Percentiles rank a stretch among this genome's conserved stretches.
phyloP scores from a whole-genome alignment of 2,888 invertebrate species.

The Microplitis manilae region DNA sequence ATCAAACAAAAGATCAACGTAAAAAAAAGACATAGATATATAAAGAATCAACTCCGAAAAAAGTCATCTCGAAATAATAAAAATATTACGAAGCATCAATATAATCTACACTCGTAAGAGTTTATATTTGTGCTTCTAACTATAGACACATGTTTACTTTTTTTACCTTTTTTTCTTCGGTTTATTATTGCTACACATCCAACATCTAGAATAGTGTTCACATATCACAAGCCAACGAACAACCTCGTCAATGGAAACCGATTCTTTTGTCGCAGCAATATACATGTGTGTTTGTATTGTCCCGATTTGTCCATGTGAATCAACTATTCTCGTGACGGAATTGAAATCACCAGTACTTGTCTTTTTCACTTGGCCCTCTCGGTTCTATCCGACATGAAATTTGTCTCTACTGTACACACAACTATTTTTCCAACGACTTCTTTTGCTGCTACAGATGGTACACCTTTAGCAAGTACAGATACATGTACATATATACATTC shows the following conservation, averaged over 20 bases:
- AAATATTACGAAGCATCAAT: not conserved
- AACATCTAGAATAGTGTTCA: not conserved
- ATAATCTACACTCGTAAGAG: not conserved
- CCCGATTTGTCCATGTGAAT: not conserved
- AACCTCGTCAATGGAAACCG: conserved; percentile 1
- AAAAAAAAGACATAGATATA: not conserved
- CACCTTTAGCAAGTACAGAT: not conserved
- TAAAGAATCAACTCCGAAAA: not conserved
- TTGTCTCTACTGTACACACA: conserved; percentile 1
- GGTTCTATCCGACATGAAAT: not conserved
- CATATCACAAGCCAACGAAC: not conserved
- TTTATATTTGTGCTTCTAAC: not conserved
- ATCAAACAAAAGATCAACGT: not conserved
- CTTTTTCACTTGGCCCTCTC: conserved; percentile 17
- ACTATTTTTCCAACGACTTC: not conserved
- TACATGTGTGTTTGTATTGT: not conserved
- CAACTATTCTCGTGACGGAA: conserved; percentile 21
- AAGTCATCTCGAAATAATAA: not conserved
- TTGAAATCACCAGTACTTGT: conserved; percentile 14
- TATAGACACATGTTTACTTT: not conserved
- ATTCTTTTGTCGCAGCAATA: not conserved
- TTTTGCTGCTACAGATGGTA: not conserved
- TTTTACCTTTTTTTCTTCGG: not conserved
- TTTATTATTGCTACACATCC: not conserved
- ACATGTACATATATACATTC: not conserved